Conservation (phyloP, 1,140 invertebrate genomes). For the Apis dorsata region DNA sequence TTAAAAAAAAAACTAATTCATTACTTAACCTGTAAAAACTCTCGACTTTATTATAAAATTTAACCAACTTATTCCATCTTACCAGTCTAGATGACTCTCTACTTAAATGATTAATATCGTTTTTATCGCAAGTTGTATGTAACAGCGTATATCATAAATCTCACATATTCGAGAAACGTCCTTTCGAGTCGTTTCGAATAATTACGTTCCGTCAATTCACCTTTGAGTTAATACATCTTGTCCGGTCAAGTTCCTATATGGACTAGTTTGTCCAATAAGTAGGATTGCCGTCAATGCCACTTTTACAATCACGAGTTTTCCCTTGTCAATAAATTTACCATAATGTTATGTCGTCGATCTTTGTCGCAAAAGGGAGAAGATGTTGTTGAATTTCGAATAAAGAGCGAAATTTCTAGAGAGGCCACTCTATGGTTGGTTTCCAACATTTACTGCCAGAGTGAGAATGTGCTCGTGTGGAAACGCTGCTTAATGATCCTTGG, state of each 20-base stretch:
- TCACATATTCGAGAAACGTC: background rate
- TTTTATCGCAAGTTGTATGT: background rate
- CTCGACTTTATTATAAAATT: too few relatives aligned
- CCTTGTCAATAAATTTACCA: background rate
- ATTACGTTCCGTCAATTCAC: background rate
- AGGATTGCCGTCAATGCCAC: background rate
- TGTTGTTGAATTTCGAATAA: background rate
- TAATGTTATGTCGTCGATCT: background rate
- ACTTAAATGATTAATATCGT: background rate
- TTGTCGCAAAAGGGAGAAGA: background rate
- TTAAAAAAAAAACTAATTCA: too few relatives aligned
- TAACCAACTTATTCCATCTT: too few relatives aligned
- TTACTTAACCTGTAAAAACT: too few relatives aligned
- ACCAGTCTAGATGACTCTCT: too few relatives aligned
- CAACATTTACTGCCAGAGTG: background rate
- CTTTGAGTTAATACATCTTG: background rate
- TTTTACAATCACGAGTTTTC: constrained; percentile 11
- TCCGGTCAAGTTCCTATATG: background rate
- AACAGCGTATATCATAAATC: background rate
- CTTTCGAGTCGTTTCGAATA: background rate
- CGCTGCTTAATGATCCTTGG: constrained; percentile 8
- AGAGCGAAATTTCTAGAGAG: background rate
- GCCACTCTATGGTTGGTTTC: background rate
- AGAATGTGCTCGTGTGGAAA: constrained; percentile 1
- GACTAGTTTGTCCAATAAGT: background rate